Evolutionary conservation across 2,888 invertebrate species (phyloP).

Genomic region (Ophraella communa): DNA sequence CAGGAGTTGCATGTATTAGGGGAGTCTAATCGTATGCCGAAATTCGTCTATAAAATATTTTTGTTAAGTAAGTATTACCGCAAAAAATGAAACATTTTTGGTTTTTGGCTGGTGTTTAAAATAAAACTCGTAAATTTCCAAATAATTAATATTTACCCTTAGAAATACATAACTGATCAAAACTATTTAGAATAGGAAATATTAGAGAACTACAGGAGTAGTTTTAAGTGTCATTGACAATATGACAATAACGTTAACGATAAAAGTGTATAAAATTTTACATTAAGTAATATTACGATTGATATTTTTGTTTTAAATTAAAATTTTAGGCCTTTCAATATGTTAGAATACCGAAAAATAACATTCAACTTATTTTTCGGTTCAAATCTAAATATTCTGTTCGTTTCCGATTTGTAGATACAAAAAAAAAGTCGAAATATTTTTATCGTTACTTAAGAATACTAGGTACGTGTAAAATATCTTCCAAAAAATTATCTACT

Average conservation of each 20-base stretch:
- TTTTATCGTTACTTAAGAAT: constrained; percentile 38
- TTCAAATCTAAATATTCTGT: not conserved
- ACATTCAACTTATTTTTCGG: not conserved
- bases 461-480: constrained; percentile 51
- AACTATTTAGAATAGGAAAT: constrained; percentile 43
- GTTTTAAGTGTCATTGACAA: constrained; percentile 37
- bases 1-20: too few relatives aligned
- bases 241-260: constrained; percentile 15
- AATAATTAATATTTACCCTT: constrained; percentile 46
- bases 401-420: constrained; percentile 34
- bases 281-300: constrained; percentile 13
- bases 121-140: constrained; percentile 31
- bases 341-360: not conserved
- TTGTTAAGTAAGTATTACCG: too few relatives aligned
- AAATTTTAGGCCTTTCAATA: not conserved
- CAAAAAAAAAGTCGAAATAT: constrained; percentile 33
- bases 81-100: too few relatives aligned
- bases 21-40: too few relatives aligned
- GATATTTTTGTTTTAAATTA: constrained; percentile 4
- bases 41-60: too few relatives aligned
- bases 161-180: constrained; percentile 45
- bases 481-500: constrained; percentile 50
- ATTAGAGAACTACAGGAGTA: constrained; percentile 41
- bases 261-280: constrained; percentile 11
- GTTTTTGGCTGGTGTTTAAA: too few relatives aligned